Evolutionary conservation across 2,797 vertebrate species (phyloP), one percentile per base, ranked within the genome.

Genomic region (Oceanodroma leucorhoa): DNA sequence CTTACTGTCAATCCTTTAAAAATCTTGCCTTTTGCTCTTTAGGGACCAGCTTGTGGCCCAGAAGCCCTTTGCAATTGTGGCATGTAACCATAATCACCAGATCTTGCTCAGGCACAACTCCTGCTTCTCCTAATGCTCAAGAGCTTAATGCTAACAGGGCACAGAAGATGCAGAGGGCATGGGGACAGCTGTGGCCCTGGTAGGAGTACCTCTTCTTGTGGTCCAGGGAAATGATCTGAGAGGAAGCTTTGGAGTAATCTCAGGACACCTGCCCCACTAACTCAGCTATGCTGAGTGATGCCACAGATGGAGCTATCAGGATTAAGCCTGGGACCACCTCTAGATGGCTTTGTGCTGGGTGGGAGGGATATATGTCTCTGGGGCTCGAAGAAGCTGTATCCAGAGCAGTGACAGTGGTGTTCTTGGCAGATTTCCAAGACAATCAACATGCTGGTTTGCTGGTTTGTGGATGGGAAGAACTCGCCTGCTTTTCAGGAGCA

Each of bases 401-500:
- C 48, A 36, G 40, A 87, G 32, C 38, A 45, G 62, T 96, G 77
- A 91, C 81, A 70, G 3, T 30, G 48, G 54, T 88, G 38, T 40
- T 61, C 13, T 41, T 4, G 58, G 38, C 97, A 99, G 99, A 99
- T 99, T 94, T 99, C 99, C 0, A 99, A 99, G 97, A 99, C 98
- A 0, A 99, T 99, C 96, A 99, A 99, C 96, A 99, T 99, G 99
- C 96, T 99, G 75, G 99, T 99, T 64, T 98, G 99, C 75, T 99
- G 99, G 99, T 94, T 98, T 0, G 97, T 98, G 83, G 99, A 99
- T 1, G 99, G 99, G 34, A 97, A 98, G 1, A 62, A 97, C 24
- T 99, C 99, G 19, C 14, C 97, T 9, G 98, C 80, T 69, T 99
- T 99, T 95, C 98, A 98, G 97, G 98, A 99, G 71, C 99, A 99